Evolutionary conservation across 1,140 invertebrate species (phyloP).

Genomic region (Psilanteris sp.): DNA sequence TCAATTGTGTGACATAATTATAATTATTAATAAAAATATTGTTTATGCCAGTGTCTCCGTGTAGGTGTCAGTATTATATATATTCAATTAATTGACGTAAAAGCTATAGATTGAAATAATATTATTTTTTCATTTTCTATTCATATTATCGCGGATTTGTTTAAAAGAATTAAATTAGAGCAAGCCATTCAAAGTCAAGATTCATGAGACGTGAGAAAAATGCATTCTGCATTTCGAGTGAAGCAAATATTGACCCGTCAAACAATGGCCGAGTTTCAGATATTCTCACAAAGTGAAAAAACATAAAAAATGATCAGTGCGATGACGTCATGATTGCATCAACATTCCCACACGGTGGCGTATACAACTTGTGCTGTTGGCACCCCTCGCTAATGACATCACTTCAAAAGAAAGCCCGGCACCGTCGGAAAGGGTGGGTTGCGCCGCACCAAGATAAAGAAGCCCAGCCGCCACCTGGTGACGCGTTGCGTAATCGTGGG

Average conservation of each 20-base stretch:
- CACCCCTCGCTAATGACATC: conserved; percentile 64
- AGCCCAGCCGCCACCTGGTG: conserved; percentile 53
- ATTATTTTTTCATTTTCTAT: no score
- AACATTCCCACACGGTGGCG: conserved; percentile 52
- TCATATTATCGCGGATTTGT: no score
- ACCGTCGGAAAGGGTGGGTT: conserved; percentile 34
- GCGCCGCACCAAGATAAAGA: conserved; percentile 51
- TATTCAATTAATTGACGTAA: no score
- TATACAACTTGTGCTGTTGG: conserved; percentile 53
- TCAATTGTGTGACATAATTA: no score
- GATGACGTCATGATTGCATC: conserved; percentile 31
- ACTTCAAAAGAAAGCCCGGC: conserved; percentile 35
- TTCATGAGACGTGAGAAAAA: conserved; percentile 12
- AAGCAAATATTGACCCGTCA: conserved; percentile 23
- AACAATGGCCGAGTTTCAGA: conserved; percentile 12
- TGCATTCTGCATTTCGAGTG: not conserved
- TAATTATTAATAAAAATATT: no score
- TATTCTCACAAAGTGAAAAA: conserved; percentile 31
- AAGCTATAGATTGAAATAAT: no score
- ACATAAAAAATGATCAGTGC: conserved; percentile 30
- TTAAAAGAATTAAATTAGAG: no score
- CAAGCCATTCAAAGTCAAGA: no score
- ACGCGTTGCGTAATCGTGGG: conserved; percentile 61
- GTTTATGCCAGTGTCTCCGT: no score
- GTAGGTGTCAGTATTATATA: no score